Conservation (phyloP, 2,888 invertebrate genomes). For the Myopa tessellatipennis region DNA sequence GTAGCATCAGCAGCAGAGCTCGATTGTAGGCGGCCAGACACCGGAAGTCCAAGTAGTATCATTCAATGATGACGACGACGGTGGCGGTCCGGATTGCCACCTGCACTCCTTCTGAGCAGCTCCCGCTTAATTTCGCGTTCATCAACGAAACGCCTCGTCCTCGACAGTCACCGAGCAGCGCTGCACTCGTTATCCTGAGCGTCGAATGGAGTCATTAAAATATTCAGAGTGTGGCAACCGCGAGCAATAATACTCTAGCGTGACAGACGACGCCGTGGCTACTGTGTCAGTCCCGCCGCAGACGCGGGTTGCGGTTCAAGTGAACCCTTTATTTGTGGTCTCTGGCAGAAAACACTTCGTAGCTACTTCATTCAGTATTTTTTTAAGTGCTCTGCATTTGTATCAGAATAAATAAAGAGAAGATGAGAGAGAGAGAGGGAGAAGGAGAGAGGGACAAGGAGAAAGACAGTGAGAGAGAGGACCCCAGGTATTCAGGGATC, state of each 20-base stretch:
- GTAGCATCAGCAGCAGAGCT: too few species aligned
- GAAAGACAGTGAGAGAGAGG: neutral
- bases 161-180: neutral
- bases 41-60: constrained; percentile 1
- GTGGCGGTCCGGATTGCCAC: neutral
- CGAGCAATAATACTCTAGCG: neutral
- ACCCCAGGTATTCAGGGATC: too few species aligned
- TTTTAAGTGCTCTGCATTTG: neutral
- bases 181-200: neutral
- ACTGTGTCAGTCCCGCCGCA: neutral
- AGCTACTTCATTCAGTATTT: constrained; percentile 4
- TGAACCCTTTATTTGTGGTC: constrained; percentile 3
- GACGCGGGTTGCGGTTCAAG: neutral
- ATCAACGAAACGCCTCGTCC: neutral
- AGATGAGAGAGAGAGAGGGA: neutral
- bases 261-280: neutral
- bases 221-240: neutral
- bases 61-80: neutral
- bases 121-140: neutral
- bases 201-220: neutral
- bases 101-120: neutral
- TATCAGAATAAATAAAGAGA: neutral
- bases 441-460: neutral
- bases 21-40: neutral
- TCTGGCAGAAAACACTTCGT: neutral